A percentile compares a stretch with the other conserved stretches of the same genome.
Evolutionary conservation across 2,113 vertebrate species (phyloP).

Genomic region (Tupaia chinensis): DNA sequence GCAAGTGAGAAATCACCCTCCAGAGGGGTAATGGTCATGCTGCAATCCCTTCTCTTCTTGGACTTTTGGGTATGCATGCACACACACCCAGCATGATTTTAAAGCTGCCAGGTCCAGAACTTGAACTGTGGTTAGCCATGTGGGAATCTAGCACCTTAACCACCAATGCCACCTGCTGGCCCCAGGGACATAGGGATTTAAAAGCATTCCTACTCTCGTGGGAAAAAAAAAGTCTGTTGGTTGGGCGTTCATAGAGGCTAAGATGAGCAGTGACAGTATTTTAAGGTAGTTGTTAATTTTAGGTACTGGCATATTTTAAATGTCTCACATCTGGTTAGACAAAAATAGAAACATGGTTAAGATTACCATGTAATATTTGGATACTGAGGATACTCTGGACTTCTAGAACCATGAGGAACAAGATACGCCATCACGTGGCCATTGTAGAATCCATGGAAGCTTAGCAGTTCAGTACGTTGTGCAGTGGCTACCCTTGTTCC

Average conservation of each 20-base stretch:
- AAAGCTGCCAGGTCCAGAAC: too few relatives aligned
- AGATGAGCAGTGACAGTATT: constrained; percentile 71
- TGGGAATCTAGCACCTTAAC: too few relatives aligned
- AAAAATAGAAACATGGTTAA: neutral
- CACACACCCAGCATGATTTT: too few relatives aligned
- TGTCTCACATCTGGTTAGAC: neutral
- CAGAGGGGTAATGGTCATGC: too few relatives aligned
- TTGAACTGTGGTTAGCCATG: too few relatives aligned
- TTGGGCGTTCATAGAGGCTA: constrained; percentile 49
- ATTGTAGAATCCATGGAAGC: accelerated
- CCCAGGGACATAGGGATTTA: neutral
- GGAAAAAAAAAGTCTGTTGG: neutral
- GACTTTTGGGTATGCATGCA: too few relatives aligned
- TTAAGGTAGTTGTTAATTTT: neutral
- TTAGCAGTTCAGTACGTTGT: neutral
- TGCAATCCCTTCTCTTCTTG: too few relatives aligned
- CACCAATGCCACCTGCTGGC: too few relatives aligned
- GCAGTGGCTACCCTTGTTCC: neutral
- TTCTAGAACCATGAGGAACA: neutral
- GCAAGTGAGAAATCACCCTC: too few relatives aligned
- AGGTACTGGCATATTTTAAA: neutral
- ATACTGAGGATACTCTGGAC: neutral
- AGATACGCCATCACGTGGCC: accelerated
- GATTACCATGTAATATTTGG: neutral
- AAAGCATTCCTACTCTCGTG: neutral